Evolutionary conservation across 2,888 invertebrate genomes (phyloP), one percentile per base, ranked within the genome.

Genomic region (Kuschelorhynchus macadamiae): DNA sequence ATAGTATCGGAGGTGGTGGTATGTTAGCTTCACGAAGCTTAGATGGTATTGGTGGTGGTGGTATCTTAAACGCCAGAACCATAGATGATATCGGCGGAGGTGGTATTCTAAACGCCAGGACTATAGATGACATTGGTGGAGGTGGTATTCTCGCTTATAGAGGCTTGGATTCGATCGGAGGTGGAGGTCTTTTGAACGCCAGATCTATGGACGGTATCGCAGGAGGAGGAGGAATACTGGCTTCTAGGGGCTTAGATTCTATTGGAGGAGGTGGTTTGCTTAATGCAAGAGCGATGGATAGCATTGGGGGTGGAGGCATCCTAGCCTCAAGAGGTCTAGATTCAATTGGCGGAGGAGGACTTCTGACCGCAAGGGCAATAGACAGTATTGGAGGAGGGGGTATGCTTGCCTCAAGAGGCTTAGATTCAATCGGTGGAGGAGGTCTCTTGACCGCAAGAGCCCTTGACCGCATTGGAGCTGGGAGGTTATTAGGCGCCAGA

Each of bases 401-500:
- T 0, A 1, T 62, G 0, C 39, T 62, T 11, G 21, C 36, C 1
- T 18, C 32, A 5, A 42, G 59, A 50, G 50, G 20, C 3, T 16
- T 64, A 17, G 64, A 64, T 44, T 14, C 33, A 2, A 56, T 64
- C 20, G 60, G 60, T 4, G 60, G 49, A n/a, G 49, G 49, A 12
- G 53, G 50, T 0, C 14, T 49, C 1, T 36, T 56, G 2, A 12
- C 33, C 14, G 44, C 46, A n/a, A 20, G 62, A 42, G 20, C 49
- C 11, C 39, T 70, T 9, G 70, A 70, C 20, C 16, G 18, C 14
- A 62, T 70, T 33, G 63, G 63, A 7, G 70, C 66, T 17, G 70
- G 62, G 11, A 39, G 61, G 0, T 2, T 70, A 9, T 33, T 67
- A 12, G 8, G 12, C 7, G n/a, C 47, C 12, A 62, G 70, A 47